Percentiles rank a stretch among this genome's conserved stretches.
phyloP scores from a whole-genome alignment of 2,797 vertebrate genomes.

The Molossus alvarezi region DNA sequence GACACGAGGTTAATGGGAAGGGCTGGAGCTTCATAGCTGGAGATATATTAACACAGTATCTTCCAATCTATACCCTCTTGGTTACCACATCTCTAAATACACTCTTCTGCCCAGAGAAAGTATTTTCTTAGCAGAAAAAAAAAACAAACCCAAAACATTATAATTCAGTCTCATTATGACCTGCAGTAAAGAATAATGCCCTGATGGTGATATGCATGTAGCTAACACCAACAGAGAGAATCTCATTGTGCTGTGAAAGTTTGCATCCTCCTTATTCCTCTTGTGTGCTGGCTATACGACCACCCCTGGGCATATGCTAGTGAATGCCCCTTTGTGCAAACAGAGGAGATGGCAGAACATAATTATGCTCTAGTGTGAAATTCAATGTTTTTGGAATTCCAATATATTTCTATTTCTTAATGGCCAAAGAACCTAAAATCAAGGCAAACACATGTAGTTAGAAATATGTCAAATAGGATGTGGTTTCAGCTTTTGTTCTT shows the following conservation, averaged over 20 bases:
- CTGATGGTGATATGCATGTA: neutral
- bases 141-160: neutral
- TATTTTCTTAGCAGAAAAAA: constrained; percentile 44
- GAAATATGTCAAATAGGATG: neutral
- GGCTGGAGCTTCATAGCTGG: neutral
- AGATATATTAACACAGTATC: constrained; percentile 14
- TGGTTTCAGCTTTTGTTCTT: constrained; percentile 25
- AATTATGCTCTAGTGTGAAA: constrained; percentile 39
- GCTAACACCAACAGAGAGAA: neutral
- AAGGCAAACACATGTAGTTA: neutral
- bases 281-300: neutral
- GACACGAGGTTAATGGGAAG: constrained; percentile 46
- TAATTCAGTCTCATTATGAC: neutral
- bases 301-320: neutral
- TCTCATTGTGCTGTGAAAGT: neutral
- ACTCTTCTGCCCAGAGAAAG: constrained; percentile 39
- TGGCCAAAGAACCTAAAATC: constrained; percentile 61
- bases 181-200: neutral
- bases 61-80: neutral
- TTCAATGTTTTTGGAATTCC: constrained; percentile 56
- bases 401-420: constrained; percentile 58
- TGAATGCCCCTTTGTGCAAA: neutral
- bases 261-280: neutral
- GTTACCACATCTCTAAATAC: constrained; percentile 2
- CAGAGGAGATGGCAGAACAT: constrained; percentile 26